These are phyloP conservation scores for Rhyacophila evoluta DNA, from an alignment of 2,888 invertebrate species.

Conservation along the genomic window DNA sequence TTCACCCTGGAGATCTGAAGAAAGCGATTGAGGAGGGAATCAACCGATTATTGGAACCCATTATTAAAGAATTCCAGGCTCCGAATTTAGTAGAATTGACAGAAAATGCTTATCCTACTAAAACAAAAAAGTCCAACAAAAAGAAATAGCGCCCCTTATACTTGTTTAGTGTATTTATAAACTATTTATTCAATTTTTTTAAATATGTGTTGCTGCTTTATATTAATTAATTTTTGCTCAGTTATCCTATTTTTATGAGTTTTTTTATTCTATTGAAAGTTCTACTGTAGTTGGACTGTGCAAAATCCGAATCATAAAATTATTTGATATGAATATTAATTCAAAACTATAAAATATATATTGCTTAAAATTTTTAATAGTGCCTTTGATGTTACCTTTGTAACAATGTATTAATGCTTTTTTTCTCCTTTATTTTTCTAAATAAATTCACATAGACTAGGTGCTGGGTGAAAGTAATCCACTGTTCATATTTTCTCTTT, in stretches of 20 bases:
- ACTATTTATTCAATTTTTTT: no score
- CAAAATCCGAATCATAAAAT: no score
- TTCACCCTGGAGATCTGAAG: constrained; percentile 97
- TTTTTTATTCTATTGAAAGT: no score
- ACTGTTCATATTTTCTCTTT: no score
- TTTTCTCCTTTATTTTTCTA: no score
- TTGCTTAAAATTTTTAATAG: no score
- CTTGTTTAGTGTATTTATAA: neutral
- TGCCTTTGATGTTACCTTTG: no score
- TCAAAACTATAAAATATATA: no score
- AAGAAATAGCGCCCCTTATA: constrained; percentile 25
- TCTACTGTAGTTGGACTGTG: no score
- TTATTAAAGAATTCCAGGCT: constrained; percentile 86
- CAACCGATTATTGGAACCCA: constrained; percentile 88
- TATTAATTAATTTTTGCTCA: neutral
- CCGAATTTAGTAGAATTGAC: constrained; percentile 83
- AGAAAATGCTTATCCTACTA: constrained; percentile 86
- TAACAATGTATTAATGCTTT: no score
- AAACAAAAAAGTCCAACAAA: constrained; percentile 67
- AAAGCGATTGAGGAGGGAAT: constrained; percentile 84
- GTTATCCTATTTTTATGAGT: neutral
- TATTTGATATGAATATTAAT: no score
- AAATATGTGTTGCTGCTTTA: neutral
- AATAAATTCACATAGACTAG: constrained; percentile 59
- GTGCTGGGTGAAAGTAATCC: neutral